These are phyloP conservation scores for Eublepharis macularius DNA, from an alignment of 2,113 vertebrate species.

Conservation along the genomic window DNA sequence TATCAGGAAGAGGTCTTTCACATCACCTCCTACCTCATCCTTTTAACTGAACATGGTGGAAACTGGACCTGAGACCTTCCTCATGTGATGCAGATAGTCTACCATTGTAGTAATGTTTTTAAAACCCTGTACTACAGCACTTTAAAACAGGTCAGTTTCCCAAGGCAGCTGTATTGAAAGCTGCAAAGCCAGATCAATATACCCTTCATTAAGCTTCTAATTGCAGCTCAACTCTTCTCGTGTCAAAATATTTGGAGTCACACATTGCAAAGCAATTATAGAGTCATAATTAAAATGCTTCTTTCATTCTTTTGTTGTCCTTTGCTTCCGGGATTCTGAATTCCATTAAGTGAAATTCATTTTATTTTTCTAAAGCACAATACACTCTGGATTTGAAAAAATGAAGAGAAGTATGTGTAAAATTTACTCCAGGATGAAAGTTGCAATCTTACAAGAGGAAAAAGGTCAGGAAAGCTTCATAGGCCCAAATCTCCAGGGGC, in stretches of 20 bases:
- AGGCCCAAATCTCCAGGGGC: background rate
- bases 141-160: background rate
- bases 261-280: slow-evolving; percentile 1
- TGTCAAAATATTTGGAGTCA: slow-evolving; percentile 15
- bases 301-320: background rate
- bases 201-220: background rate
- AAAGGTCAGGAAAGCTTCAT: background rate
- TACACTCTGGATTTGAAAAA: background rate
- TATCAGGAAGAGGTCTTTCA: too few relatives aligned
- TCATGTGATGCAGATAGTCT: background rate
- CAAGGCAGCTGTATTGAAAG: background rate
- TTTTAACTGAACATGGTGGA: too few relatives aligned
- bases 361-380: background rate
- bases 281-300: background rate
- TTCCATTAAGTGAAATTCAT: background rate
- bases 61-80: too few relatives aligned
- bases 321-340: slow-evolving; percentile 7
- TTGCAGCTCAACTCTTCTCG: background rate
- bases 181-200: background rate
- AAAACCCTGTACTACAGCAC: background rate
- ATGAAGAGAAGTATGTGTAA: fast-evolving
- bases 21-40: too few relatives aligned
- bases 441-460: background rate
- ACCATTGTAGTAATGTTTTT: background rate
- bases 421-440: background rate